phyloP scores from a whole-genome alignment of 2,888 invertebrate species.

The Drosophila pegasa region DNA sequence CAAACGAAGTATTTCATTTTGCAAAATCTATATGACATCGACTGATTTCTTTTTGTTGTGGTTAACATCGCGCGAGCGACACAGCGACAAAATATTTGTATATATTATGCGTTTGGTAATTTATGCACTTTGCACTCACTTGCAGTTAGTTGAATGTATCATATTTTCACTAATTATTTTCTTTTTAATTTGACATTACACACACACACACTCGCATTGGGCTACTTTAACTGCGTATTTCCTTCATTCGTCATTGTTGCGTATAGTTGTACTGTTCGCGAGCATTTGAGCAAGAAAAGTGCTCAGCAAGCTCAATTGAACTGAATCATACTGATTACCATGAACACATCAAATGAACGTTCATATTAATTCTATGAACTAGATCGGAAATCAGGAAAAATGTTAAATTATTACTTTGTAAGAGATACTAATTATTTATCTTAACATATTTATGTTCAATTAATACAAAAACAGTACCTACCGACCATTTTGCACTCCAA shows the following conservation, averaged over 20 bases:
- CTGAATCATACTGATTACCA: conserved; percentile 7
- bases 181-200: conserved; percentile 27
- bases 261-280: conserved; percentile 33
- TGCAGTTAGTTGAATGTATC: conserved; percentile 35
- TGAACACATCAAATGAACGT: conserved; percentile 5
- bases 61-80: conserved; percentile 36
- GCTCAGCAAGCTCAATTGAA: conserved; percentile 13
- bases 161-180: conserved; percentile 45
- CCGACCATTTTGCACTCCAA: not conserved
- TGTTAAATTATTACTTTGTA: not conserved
- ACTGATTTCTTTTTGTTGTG: conserved; percentile 27
- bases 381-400: not conserved
- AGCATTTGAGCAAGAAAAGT: conserved; percentile 23
- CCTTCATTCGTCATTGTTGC: conserved; percentile 60
- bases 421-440: not conserved
- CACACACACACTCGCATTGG: conserved; percentile 35
- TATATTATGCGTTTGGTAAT: conserved; percentile 27
- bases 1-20: conserved; percentile 70
- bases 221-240: conserved; percentile 59
- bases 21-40: conserved; percentile 45
- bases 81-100: conserved; percentile 24
- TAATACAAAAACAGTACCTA: not conserved
- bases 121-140: conserved; percentile 52
- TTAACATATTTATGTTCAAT: not conserved
- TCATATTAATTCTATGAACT: not conserved